phyloP scores from a whole-genome alignment of 2,113 vertebrate species.

The Cinclus cinclus region DNA sequence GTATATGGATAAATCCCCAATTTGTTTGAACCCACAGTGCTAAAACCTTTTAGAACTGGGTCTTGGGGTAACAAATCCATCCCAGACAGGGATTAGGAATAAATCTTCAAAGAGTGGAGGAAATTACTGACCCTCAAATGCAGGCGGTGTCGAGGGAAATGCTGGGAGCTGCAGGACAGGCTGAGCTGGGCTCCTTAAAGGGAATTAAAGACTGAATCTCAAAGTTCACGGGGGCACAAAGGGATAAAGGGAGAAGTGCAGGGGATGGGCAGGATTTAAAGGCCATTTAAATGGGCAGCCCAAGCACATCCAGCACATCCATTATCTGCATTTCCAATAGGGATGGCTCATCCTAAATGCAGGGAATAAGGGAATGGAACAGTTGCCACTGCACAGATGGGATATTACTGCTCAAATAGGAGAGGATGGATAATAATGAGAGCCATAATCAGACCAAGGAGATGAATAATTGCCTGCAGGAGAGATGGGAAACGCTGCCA shows the following conservation, averaged over 20 bases:
- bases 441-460: background rate
- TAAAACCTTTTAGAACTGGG: background rate
- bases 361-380: background rate
- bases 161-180: background rate
- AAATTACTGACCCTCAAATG: background rate
- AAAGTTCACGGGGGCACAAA: accelerated
- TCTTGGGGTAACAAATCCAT: background rate
- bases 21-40: background rate
- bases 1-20: background rate
- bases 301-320: accelerated
- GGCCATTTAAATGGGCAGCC: background rate
- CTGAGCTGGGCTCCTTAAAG: background rate
- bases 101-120: background rate
- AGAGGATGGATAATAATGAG: background rate
- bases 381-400: conserved; percentile 2
- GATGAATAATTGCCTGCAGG: background rate
- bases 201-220: background rate
- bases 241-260: background rate
- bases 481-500: background rate
- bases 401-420: background rate
- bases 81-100: background rate
- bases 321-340: background rate
- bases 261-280: background rate
- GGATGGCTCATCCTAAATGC: background rate
- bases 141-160: background rate